Base-by-base conservation (phyloP, 2,797 vertebrate species). In the Xenops minutus region DNA sequence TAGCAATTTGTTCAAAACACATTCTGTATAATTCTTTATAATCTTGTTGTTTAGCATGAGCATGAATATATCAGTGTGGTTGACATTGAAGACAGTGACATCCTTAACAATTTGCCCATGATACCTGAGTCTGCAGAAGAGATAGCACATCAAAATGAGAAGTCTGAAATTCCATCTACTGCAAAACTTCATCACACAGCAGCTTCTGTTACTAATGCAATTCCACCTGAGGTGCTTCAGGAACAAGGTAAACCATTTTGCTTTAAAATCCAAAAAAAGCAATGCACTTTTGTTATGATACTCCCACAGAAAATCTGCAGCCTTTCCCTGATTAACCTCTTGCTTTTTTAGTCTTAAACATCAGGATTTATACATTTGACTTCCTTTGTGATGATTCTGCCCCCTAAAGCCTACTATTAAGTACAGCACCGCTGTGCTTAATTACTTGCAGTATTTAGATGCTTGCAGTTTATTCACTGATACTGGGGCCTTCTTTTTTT, bases 31-130 rank as follows among this genome's bases (percentile, higher is more conserved):
- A 41, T 51, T 61, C 51, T 88, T 84, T 55, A 39, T 85, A 14
- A 58, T 72, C 66, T 91, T 95, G 39, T 59, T 95, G 69, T 95
- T 88, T 80, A 97, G 93, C 55, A 62, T 59, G 95, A 97, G 41
- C 97, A 24, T n/a, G 96, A 97, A 58, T 99, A 98, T 75, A 93
- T 99, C 89, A 98, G 97, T 88, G 98, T 99, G 73, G 93, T 96
- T 68, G 99, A 99, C 95, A 97, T 99, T 80, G 98, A 99, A 92
- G 98, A 97, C 29, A 69, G 55, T 68, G 93, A 97, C 21, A 79
- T 97, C 27, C 95, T 98, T 32, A 95, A 96, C 36, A 96, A 97
- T 85, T 93, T 98, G 39, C 96, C 97, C 6, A 15, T 43, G 78
- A 77, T 75, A 82, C 76, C 83, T 10, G 93, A 96, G 69, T 77